Percentiles rank a stretch among this genome's conserved stretches.
Conservation (phyloP, 2,113 vertebrate species). For the Verasper variegatus region DNA sequence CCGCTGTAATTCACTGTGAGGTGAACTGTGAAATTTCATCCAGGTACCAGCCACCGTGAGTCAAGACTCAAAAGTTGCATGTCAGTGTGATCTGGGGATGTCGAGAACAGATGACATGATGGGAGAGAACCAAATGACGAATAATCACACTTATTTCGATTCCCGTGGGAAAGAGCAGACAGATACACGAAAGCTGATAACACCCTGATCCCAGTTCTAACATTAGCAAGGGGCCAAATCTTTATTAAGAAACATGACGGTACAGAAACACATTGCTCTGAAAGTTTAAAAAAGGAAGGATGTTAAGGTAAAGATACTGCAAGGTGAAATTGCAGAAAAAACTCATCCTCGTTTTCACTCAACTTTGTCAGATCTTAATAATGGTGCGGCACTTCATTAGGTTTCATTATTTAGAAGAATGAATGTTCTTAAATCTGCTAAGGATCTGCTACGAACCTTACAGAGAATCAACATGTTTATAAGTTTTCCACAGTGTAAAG, state of each 20-base stretch:
- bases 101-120: background rate
- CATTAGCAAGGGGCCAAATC: background rate
- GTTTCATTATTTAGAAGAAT: background rate
- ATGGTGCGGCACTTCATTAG: background rate
- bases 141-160: background rate
- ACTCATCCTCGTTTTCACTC: background rate
- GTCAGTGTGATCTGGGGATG: background rate
- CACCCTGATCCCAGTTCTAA: background rate
- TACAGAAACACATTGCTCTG: background rate
- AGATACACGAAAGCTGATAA: background rate
- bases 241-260: background rate
- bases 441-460: background rate
- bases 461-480: background rate
- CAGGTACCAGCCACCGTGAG: constrained; percentile 4
- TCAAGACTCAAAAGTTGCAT: background rate
- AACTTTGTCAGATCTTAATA: background rate
- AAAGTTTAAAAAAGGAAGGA: background rate
- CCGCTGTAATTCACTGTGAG: constrained; percentile 4
- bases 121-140: background rate
- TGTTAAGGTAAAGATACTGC: background rate
- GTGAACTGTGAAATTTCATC: constrained; percentile 13
- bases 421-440: background rate
- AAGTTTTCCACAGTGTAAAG: background rate
- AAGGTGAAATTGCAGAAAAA: too few species aligned
- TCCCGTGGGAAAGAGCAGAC: background rate